Evolutionary conservation across 1,140 invertebrate species (phyloP), one percentile per base, ranked within the genome.

Genomic region (Procambarus clarkii): DNA sequence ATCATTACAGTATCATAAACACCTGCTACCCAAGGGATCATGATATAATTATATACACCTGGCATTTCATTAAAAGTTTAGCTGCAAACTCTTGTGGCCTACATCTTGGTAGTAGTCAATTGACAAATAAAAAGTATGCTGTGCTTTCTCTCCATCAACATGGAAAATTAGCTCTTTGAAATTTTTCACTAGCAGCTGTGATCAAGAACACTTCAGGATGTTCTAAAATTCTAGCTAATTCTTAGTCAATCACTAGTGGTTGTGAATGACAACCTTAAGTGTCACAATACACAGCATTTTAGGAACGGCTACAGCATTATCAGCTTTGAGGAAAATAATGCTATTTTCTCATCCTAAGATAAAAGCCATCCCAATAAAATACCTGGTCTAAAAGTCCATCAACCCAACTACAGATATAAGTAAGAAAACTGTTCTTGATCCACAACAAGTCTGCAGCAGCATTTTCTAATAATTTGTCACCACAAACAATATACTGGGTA

Each of bases 1-100:
- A 74, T 5, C n/a, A 34, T 74, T 34, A 74, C 69, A 74, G 24
- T 34, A 74, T 34, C 69, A 74, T 74, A 34, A 34, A 74, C 69
- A 74, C n/a, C 69, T 74, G 69, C n/a, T 9, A 24, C 21, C 24
- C 21, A 7, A 34, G 3, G 69, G 7, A 34, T 34, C 8, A 34
- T 5, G 7, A 34, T 21, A 7, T 74, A 34, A 74, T 13, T 34
- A 74, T 34, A 34, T 74, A 74, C n/a, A 34, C 21, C 69, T 74
- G 5, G 5, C 69, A 74, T 74, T 74, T 74, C 69, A 24, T 74
- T n/a, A 21, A 74, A 34, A 11, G n/a, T 34, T 24, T 44, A 4
- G 21, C 15, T 74, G 69, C 69, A 74, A 74, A 74, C 69, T 74
- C 21, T 24, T 74, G 69, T 74, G 69, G 69, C 69, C n/a, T 74